A percentile compares a stretch with the other conserved stretches of the same genome.
phyloP scores from a whole-genome alignment of 2,113 vertebrate species.

The Sigmodon hispidus region DNA sequence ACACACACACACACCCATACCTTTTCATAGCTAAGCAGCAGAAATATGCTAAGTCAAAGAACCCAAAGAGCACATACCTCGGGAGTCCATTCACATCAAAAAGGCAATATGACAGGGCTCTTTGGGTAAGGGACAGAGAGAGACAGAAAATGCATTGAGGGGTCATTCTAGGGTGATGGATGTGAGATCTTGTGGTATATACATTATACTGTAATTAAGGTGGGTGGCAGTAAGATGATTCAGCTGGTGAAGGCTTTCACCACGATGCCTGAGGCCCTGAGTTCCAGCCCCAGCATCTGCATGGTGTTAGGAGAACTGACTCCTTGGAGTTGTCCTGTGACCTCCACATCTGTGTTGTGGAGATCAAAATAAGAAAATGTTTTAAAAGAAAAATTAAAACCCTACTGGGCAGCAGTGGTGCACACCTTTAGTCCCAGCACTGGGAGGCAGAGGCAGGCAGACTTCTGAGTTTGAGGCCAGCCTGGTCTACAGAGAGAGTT shows the following conservation, averaged over 20 bases:
- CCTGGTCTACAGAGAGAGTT: too few species aligned
- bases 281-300: background rate
- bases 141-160: background rate
- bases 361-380: background rate
- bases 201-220: background rate
- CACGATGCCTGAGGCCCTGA: too few species aligned
- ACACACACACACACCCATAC: background rate
- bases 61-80: background rate
- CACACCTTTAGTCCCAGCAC: background rate
- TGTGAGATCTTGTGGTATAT: background rate
- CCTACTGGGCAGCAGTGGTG: background rate
- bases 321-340: background rate
- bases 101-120: background rate
- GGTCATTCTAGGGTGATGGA: background rate
- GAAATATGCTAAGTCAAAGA: constrained; percentile 36
- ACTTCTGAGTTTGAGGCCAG: too few species aligned
- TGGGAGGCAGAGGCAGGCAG: background rate
- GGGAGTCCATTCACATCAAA: background rate
- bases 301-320: background rate
- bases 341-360: background rate
- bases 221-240: background rate
- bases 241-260: too few species aligned
- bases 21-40: background rate
- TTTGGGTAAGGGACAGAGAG: fast-evolving
- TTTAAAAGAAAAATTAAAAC: background rate